Evolutionary conservation across 2,113 vertebrate species (phyloP).

Genomic region (Hemiscyllium ocellatum): DNA sequence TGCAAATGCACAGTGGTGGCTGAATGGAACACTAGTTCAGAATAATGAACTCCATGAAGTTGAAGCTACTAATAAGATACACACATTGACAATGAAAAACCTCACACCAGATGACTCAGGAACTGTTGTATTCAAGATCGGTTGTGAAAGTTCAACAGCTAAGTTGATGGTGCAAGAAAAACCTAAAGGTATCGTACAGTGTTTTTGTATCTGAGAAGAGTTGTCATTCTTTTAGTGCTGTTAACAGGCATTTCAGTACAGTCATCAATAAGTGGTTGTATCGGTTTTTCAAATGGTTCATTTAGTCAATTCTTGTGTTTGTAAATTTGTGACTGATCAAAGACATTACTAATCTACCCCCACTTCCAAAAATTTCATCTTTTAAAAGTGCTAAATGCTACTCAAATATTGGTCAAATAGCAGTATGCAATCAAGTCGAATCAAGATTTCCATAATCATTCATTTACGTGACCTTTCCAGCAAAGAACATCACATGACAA

Average conservation of each 20-base stretch:
- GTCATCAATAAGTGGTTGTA: not conserved
- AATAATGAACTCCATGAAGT: conserved; percentile 89
- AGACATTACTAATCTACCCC: not conserved
- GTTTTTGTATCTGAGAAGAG: not conserved
- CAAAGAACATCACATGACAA: no score
- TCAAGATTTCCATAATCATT: no score
- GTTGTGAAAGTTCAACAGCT: conserved; percentile 51
- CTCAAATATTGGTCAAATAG: not conserved
- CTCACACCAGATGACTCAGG: conserved; percentile 81
- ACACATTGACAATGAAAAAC: conserved; percentile 76
- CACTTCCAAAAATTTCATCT: not conserved
- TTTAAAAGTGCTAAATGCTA: not conserved
- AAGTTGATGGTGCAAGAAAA: conserved; percentile 33
- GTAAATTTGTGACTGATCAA: not conserved
- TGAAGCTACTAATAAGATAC: conserved; percentile 54
- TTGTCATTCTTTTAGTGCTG: no score
- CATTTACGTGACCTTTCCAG: no score
- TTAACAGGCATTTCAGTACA: not conserved
- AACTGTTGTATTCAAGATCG: conserved; percentile 71
- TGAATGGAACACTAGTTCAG: conserved; percentile 63
- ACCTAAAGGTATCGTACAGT: conserved; percentile 16
- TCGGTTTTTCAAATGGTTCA: not conserved
- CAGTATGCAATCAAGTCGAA: not conserved
- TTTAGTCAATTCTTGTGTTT: not conserved
- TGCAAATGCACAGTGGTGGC: conserved; percentile 61